Conservation (phyloP, 2,797 vertebrate species). For the Clarias platycephalus region DNA sequence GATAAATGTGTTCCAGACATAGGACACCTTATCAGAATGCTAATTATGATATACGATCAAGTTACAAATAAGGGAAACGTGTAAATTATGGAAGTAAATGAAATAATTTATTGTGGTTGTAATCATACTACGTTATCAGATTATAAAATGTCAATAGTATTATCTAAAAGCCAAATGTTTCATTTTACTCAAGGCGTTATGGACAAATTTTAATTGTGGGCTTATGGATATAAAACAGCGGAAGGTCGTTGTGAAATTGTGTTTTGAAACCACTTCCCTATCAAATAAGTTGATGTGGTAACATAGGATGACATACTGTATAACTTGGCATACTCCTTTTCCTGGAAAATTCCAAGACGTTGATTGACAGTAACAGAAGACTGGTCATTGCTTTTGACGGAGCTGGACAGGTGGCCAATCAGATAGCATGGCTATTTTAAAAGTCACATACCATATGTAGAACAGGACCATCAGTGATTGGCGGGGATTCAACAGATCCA, state of each 20-base stretch:
- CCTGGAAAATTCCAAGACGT: constrained; percentile 74
- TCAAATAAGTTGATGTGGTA: not conserved
- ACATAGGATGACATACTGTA: constrained; percentile 57
- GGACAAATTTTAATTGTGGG: constrained; percentile 37
- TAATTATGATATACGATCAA: not conserved
- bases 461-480: constrained; percentile 76
- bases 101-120: not conserved
- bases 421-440: constrained; percentile 85
- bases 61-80: not conserved
- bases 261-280: not conserved
- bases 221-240: constrained; percentile 54
- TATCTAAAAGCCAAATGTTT: not conserved
- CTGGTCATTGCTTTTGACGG: constrained; percentile 60
- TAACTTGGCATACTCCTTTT: constrained; percentile 70
- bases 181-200: not conserved
- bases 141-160: not conserved
- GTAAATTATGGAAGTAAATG: not conserved
- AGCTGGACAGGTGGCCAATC: constrained; percentile 81
- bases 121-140: constrained; percentile 10
- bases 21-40: not conserved
- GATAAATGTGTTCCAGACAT: not conserved
- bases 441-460: constrained; percentile 88
- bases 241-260: not conserved
- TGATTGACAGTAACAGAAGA: constrained; percentile 81
- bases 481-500: constrained; percentile 71